phyloP scores from a whole-genome alignment of 2,797 vertebrate genomes.

The Botia kubotai region DNA sequence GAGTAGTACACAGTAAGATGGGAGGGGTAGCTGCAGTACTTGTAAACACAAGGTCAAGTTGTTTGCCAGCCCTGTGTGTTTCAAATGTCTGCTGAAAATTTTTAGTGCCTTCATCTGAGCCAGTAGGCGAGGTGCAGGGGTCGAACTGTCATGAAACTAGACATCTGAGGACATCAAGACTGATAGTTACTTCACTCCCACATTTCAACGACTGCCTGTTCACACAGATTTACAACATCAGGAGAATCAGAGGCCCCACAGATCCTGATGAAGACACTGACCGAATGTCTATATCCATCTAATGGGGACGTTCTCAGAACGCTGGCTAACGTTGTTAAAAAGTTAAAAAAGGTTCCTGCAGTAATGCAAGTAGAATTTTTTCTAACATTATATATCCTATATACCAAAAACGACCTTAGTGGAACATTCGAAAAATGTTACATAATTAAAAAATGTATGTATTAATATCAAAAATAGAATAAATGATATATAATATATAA shows the following conservation, averaged over 20 bases:
- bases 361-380: too few species aligned
- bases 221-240: conserved; percentile 8
- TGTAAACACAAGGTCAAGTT: conserved; percentile 20
- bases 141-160: not conserved
- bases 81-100: not conserved
- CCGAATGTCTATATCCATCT: too few species aligned
- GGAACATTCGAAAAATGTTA: too few species aligned
- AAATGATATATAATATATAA: too few species aligned
- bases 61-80: not conserved
- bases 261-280: not conserved
- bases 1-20: not conserved
- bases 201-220: not conserved
- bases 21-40: not conserved
- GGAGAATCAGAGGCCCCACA: not conserved
- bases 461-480: too few species aligned
- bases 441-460: too few species aligned
- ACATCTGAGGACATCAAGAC: conserved; percentile 11
- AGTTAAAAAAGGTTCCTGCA: too few species aligned
- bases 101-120: not conserved
- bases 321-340: too few species aligned
- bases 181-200: not conserved
- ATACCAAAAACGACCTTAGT: too few species aligned
- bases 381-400: too few species aligned
- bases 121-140: not conserved
- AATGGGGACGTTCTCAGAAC: too few species aligned